Evolutionary conservation across 2,113 vertebrate genomes (phyloP).

Genomic region (Poeciliopsis prolifica): DNA sequence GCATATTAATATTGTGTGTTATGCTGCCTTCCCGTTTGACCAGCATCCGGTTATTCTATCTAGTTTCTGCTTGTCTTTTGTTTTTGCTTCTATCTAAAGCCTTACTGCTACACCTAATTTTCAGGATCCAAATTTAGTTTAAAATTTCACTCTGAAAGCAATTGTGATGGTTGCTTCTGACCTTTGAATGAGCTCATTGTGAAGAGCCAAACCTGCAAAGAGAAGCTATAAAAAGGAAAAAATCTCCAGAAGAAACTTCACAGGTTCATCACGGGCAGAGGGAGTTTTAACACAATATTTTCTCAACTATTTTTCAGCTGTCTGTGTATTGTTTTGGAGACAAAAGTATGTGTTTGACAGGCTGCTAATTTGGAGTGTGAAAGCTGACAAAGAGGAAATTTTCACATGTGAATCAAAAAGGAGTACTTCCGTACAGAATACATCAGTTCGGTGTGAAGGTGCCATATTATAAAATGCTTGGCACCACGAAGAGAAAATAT

Average conservation of each 20-base stretch:
- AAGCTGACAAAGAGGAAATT: constrained; percentile 21
- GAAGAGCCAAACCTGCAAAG: not conserved
- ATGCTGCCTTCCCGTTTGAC: not conserved
- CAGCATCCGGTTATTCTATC: not conserved
- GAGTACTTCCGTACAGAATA: constrained; percentile 17
- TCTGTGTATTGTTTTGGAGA: not conserved
- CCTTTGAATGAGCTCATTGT: not conserved
- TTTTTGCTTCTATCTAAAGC: not conserved
- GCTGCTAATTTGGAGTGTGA: constrained; percentile 43
- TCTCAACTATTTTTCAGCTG: not conserved
- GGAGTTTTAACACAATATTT: not conserved
- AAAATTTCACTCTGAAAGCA: not conserved
- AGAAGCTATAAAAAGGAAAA: constrained; percentile 4
- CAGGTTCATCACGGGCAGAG: not conserved
- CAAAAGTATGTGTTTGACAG: constrained; percentile 31
- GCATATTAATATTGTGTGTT: no score
- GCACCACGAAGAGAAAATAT: not conserved
- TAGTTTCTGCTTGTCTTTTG: not conserved
- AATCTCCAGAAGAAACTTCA: not conserved
- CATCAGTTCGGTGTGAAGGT: constrained; percentile 17
- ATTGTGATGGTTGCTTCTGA: constrained; percentile 13
- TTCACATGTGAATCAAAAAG: constrained; percentile 36
- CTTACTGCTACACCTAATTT: fast-evolving
- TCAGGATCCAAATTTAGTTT: not conserved
- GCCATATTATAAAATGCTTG: constrained; percentile 8